These are phyloP conservation scores for Porites australiensis DNA, from an alignment of 64 coral and sea anemone species.

Conservation along the genomic window DNA sequence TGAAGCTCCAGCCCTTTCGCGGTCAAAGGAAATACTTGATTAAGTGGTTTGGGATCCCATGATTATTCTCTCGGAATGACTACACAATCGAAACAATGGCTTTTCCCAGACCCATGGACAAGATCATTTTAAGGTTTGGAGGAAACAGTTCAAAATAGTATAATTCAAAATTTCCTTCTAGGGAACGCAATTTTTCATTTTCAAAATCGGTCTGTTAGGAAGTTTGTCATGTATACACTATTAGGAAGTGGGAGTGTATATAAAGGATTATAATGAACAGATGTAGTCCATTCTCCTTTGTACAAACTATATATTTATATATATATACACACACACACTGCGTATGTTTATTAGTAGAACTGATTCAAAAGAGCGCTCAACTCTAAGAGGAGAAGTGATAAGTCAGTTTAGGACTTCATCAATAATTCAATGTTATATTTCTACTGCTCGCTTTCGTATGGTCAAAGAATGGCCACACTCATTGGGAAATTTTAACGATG, in stretches of 20 bases:
- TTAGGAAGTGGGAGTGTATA: not conserved
- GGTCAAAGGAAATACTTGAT: too few relatives aligned
- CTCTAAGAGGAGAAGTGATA: not conserved
- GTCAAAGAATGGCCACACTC: not conserved
- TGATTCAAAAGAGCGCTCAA: not conserved
- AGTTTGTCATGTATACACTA: not conserved
- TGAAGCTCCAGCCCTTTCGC: too few relatives aligned
- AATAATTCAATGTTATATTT: not conserved
- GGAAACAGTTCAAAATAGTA: not conserved
- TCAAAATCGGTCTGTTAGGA: not conserved
- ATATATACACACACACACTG: not conserved
- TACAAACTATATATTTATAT: not conserved
- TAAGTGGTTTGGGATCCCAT: too few relatives aligned
- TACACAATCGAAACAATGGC: too few relatives aligned
- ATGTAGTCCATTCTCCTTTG: too few relatives aligned
- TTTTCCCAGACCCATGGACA: too few relatives aligned
- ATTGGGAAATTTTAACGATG: not conserved
- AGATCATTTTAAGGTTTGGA: too few relatives aligned
- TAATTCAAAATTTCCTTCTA: not conserved
- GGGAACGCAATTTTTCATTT: not conserved
- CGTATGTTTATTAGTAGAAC: too few relatives aligned
- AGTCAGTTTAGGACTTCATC: not conserved
- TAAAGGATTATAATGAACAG: not conserved
- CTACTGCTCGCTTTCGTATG: not conserved
- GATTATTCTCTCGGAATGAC: too few relatives aligned